Base-by-base conservation (phyloP, 2,888 invertebrate genomes). In the Eupithecia inturbata region DNA sequence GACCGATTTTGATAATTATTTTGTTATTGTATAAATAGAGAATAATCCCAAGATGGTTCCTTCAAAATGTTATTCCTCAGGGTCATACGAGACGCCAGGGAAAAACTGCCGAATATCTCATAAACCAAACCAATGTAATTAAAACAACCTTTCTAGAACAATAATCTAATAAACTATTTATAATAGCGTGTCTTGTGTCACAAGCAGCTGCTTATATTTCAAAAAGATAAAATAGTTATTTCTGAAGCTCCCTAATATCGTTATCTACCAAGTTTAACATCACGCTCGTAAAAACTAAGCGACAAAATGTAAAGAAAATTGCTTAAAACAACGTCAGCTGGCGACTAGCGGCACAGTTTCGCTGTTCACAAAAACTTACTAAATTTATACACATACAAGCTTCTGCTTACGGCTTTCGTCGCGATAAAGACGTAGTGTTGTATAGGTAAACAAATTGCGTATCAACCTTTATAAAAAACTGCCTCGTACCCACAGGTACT, bases 291-390 rank as follows among this genome's bases (percentile, higher is more conserved):
- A 83, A 85, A 83, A 82, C 76, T 73, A 78, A 82, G 80, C 78
- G 81, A 82, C 81, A 83, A 85, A 84, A 84, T 83, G 79, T 82
- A 82, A 84, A 86, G 85, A 83, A 85, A 84, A 86, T 83, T 84
- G 82, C 84, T 88, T 83, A 22, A 83, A 86, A 85, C 84, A 84
- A 83, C 84, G 83, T 80, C 87, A 85, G 85, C 84, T 86, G 83
- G 81, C 77, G 78, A 72, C 80, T 63, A 67, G 72, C 78, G 71
- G 81, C 78, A 79, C 82, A 81, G 83, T 83, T 83, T 80, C 72
- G 74, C 81, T 82, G 83, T 78, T 81, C 81, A 80, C 83, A 82
- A 84, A 86, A 84, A 84, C 82, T 81, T 72, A 72, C 77, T 79
- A 75, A 82, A 85, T 84, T 83, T 84, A 83, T 71, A 31, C 62